Percentiles rank a stretch among this genome's conserved stretches.
Conservation (phyloP, 1,140 invertebrate species). For the Nomia melanderi region DNA sequence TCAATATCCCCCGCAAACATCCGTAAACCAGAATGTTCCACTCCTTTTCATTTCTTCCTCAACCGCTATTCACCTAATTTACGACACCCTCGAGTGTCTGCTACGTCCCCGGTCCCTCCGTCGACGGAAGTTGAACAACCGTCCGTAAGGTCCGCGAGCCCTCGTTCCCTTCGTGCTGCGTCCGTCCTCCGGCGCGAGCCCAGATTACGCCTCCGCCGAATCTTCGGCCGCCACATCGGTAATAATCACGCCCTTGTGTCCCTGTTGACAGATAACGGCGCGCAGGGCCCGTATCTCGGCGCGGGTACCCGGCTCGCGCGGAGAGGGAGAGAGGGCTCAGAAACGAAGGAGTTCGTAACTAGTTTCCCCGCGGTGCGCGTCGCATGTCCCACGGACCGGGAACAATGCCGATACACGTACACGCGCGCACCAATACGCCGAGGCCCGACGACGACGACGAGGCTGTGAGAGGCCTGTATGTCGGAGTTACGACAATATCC, state of each 20-base stretch:
- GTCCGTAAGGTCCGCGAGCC: no score
- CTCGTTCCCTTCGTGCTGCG: no score
- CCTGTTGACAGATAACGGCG: slow-evolving; percentile 10
- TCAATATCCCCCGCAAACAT: no score
- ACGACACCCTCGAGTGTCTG: no score
- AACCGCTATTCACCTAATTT: no score
- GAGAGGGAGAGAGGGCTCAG: no score
- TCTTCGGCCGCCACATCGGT: neutral
- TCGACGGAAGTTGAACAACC: no score
- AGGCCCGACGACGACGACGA: neutral
- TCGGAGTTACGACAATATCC: slow-evolving; percentile 65
- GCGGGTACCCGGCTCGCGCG: slow-evolving; percentile 37
- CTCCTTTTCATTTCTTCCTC: no score
- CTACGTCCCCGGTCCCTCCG: no score
- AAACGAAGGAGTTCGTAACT: slow-evolving; percentile 73
- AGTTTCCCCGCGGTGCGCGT: slow-evolving; percentile 63
- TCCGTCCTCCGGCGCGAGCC: no score
- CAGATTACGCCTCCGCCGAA: no score
- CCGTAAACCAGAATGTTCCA: no score
- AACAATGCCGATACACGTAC: slow-evolving; percentile 62
- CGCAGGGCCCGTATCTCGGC: slow-evolving; percentile 38
- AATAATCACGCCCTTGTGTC: neutral
- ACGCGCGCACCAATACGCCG: slow-evolving; percentile 42
- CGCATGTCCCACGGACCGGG: slow-evolving; percentile 53
- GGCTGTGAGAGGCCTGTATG: slow-evolving; percentile 34